phyloP scores from a whole-genome alignment of 2,888 invertebrate species.

The Cylindroiulus punctatus region DNA sequence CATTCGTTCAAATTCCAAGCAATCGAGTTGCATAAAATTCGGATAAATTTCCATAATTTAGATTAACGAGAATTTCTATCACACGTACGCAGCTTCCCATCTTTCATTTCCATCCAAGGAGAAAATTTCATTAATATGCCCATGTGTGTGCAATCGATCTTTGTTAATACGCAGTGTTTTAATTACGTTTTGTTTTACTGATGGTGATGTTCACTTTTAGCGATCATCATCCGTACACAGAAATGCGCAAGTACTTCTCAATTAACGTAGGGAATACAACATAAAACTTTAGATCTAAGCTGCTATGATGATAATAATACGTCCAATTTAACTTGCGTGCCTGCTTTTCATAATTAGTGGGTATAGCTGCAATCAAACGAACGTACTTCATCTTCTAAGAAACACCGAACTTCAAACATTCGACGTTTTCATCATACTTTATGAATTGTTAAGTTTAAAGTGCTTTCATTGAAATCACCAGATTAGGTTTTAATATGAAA shows the following conservation, averaged over 20 bases:
- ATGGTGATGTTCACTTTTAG: neutral
- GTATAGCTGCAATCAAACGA: no score
- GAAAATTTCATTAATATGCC: neutral
- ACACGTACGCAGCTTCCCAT: neutral
- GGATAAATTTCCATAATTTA: neutral
- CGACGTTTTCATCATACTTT: no score
- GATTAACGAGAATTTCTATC: neutral
- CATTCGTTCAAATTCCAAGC: no score
- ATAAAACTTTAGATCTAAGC: neutral
- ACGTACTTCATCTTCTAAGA: no score
- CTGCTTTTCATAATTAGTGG: neutral
- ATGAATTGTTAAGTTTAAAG: no score
- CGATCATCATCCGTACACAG: neutral
- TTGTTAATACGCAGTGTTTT: neutral
- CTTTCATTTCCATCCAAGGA: neutral
- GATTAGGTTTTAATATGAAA: no score
- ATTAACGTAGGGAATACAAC: neutral
- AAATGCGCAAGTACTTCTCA: neutral
- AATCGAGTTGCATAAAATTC: neutral
- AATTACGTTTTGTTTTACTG: constrained; percentile 17
- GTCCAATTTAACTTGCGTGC: neutral
- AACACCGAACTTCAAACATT: no score
- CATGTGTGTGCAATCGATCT: neutral
- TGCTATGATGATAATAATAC: neutral
- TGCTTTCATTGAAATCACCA: no score